Evolutionary conservation across 2,888 invertebrate species (phyloP), one percentile per base, ranked within the genome.

Genomic region (Rhamphomyia laevipes): DNA sequence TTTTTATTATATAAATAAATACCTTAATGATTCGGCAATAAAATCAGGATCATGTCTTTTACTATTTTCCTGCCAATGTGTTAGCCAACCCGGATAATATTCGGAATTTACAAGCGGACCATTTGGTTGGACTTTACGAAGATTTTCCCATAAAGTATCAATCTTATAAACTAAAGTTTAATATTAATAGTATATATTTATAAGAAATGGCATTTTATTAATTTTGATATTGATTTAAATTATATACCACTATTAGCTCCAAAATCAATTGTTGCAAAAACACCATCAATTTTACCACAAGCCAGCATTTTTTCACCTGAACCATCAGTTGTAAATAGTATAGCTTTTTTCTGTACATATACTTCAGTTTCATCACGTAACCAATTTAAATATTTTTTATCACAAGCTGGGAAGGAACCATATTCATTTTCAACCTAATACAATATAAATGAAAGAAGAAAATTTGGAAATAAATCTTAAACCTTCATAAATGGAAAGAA

Each of bases 81-180:
- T 86, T 46, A 94, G 67, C 94, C 94, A 94, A 12, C 93, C 93
- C 0, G 90, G 81, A 71, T 94, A 94, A 69, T 78, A 94, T 68
- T 92, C 92, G 0, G 90, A 90, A 69, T 94, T 94, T 49, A 93
- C 88, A 51, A 88, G 64, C 0, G 94, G 94, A 1, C 92, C 93
- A 52, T 76, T 68, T 0, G 77, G 76, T 61, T 78, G 75, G 49
- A 72, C 72, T 1, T 53, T 56, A 2, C 81, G 74, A 55, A 82
- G 66, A 2, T 62, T 57, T 43, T 61, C 55, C 64, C 78, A 81
- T 35, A 67, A 61, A 2, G 61, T 46, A 5, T 65, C 62, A 41
- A 69, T 62, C 55, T 67, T 63, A 46, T 61, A 43, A 30, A 64
- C 68, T 68, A 30, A 1, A 41, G 44, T n/a, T 21, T 33, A 23